These are phyloP conservation scores for Epinephelus moara DNA, from an alignment of 2,113 vertebrate genomes.

Conservation along the genomic window DNA sequence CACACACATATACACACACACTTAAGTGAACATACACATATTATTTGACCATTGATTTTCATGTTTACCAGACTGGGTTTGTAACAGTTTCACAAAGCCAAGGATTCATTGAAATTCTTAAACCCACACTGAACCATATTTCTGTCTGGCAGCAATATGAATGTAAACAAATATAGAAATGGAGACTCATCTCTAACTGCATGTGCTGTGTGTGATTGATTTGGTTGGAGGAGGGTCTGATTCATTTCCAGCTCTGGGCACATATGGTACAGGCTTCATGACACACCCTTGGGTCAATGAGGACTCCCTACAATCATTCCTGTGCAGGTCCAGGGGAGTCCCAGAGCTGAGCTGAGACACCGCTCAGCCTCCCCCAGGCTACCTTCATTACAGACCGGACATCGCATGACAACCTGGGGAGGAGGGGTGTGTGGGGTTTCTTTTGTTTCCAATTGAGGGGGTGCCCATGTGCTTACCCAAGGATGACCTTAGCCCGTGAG, in stretches of 20 bases:
- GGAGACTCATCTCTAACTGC: slow-evolving; percentile 9
- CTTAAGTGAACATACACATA: background rate
- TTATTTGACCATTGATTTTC: background rate
- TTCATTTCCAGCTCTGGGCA: slow-evolving; percentile 45
- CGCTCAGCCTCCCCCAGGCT: slow-evolving; percentile 50
- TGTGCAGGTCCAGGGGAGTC: slow-evolving; percentile 58
- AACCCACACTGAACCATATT: background rate
- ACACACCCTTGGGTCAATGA: slow-evolving; percentile 55
- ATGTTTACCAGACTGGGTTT: slow-evolving; percentile 9
- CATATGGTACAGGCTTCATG: slow-evolving; percentile 71
- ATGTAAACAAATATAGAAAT: slow-evolving; percentile 9
- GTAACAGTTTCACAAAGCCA: background rate
- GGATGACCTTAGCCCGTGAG: slow-evolving; percentile 41
- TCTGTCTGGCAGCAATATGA: background rate
- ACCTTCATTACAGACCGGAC: slow-evolving; percentile 56
- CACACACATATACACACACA: background rate
- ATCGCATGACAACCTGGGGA: slow-evolving; percentile 44
- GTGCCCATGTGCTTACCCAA: slow-evolving; percentile 58
- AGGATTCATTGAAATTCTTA: background rate
- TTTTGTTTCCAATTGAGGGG: slow-evolving; percentile 48
- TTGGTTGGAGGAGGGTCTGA: slow-evolving; percentile 42
- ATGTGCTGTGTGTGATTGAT: slow-evolving; percentile 43
- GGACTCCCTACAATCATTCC: slow-evolving; percentile 68
- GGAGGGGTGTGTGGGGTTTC: slow-evolving; percentile 8
- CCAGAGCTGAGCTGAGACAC: slow-evolving; percentile 48